These are phyloP conservation scores for Andrena camellia DNA, from an alignment of 2,888 invertebrate genomes.

Conservation along the genomic window DNA sequence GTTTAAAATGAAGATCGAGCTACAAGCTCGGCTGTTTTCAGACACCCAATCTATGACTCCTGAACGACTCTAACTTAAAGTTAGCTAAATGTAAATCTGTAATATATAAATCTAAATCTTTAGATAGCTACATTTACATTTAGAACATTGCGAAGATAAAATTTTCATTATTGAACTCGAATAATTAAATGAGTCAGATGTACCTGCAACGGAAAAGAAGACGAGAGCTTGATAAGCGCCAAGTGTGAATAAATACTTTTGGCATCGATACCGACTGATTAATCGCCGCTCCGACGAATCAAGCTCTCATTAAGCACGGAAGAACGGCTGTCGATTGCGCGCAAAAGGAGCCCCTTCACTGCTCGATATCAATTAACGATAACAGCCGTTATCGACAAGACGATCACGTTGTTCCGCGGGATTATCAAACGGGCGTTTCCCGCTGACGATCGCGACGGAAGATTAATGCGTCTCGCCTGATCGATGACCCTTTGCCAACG, in stretches of 20 bases:
- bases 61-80: no score
- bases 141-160: no score
- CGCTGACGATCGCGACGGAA: background rate
- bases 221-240: background rate
- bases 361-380: slow-evolving; percentile 6
- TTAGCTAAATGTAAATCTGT: no score
- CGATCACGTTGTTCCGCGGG: background rate
- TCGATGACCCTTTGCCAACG: slow-evolving; percentile 5
- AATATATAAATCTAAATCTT: no score
- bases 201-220: no score
- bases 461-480: slow-evolving; percentile 19
- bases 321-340: background rate
- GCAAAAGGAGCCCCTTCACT: background rate
- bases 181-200: no score
- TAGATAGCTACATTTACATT: no score
- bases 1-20: no score
- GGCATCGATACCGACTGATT: background rate
- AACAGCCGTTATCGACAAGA: background rate
- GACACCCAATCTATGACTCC: no score
- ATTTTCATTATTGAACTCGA: no score
- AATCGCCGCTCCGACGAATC: background rate
- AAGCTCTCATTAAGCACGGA: background rate
- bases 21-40: no score
- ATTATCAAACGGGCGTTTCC: background rate
- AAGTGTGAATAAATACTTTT: background rate